Percentiles rank a stretch among this genome's conserved stretches.
Evolutionary conservation across 2,797 vertebrate genomes (phyloP).

Genomic region (Pseudomugil gertrudae): DNA sequence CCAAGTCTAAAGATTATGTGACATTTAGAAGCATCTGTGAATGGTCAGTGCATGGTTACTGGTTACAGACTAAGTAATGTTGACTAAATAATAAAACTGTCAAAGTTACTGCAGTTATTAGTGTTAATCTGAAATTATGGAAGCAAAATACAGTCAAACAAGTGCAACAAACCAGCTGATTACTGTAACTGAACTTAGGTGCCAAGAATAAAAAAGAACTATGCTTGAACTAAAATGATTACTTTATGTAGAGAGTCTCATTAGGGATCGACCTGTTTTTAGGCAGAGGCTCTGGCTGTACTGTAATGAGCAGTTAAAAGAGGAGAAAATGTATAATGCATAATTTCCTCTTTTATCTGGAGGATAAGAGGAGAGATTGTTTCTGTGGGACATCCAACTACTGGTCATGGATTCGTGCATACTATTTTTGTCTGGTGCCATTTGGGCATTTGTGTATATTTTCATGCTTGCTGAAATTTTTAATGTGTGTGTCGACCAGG

Average conservation of each 20-base stretch:
- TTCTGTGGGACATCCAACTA: constrained; percentile 74
- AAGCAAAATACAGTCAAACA: constrained; percentile 13
- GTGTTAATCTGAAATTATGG: constrained; percentile 40
- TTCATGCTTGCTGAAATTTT: constrained; percentile 6
- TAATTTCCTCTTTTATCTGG: constrained; percentile 66
- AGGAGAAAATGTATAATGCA: constrained; percentile 67
- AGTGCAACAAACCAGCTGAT: constrained; percentile 12
- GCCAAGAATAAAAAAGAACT: constrained; percentile 7
- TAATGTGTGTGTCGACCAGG: not conserved
- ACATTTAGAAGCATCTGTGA: too few species aligned
- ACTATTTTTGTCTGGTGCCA: constrained; percentile 41
- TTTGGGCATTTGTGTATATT: not conserved
- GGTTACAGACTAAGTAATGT: constrained; percentile 29
- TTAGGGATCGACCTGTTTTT: constrained; percentile 61
- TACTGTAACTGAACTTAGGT: constrained; percentile 6
- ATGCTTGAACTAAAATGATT: constrained; percentile 33
- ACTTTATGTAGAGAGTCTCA: constrained; percentile 51
- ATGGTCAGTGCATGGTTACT: too few species aligned
- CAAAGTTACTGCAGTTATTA: constrained; percentile 30
- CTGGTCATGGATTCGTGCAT: constrained; percentile 64
- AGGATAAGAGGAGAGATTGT: constrained; percentile 66
- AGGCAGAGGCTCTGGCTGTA: constrained; percentile 53
- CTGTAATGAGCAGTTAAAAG: constrained; percentile 67
- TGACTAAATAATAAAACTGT: constrained; percentile 49
- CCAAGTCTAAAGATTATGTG: too few species aligned